Conservation (phyloP, 2,888 invertebrate species). For the Agonopterix alstromeriana region DNA sequence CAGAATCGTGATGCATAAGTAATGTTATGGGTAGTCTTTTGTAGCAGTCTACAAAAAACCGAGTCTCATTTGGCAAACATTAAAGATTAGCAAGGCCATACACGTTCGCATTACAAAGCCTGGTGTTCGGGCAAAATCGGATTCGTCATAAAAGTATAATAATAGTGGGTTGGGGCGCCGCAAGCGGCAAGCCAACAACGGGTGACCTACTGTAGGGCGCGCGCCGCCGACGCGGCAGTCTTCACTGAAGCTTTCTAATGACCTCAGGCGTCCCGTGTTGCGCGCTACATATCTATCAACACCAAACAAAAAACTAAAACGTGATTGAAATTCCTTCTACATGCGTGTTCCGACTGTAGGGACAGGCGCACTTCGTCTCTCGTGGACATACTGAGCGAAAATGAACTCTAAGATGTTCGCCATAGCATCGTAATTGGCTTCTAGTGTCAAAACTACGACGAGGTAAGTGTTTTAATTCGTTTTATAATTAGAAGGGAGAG, state of each 20-base stretch:
- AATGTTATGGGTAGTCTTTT: no score
- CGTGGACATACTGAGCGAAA: slow-evolving; percentile 35
- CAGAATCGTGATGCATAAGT: no score
- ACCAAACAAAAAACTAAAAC: slow-evolving; percentile 14
- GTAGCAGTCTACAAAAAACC: no score
- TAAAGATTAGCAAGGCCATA: slow-evolving; percentile 12
- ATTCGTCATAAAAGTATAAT: slow-evolving; percentile 77
- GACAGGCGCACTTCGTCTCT: slow-evolving; percentile 50
- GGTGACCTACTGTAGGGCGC: slow-evolving; percentile 65
- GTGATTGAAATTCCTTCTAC: slow-evolving; percentile 47
- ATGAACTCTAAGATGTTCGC: slow-evolving; percentile 56
- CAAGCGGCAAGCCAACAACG: slow-evolving; percentile 71
- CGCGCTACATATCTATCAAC: slow-evolving; percentile 42
- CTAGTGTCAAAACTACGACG: slow-evolving; percentile 15
- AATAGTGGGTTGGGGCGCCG: slow-evolving; percentile 72
- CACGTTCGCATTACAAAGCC: slow-evolving; percentile 45
- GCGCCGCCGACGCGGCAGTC: slow-evolving; percentile 64
- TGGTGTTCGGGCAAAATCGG: slow-evolving; percentile 59
- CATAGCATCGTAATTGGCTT: slow-evolving; percentile 61
- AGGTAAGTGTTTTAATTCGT: slow-evolving; percentile 13
- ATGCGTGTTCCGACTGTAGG: slow-evolving; percentile 41
- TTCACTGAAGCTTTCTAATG: slow-evolving; percentile 72
- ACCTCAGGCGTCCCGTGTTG: slow-evolving; percentile 70
- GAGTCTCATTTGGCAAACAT: slow-evolving; percentile 1
- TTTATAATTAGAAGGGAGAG: slow-evolving; percentile 9